Percentiles rank a stretch among this genome's conserved stretches.
phyloP scores from a whole-genome alignment of 2,113 vertebrate genomes.

The Junco hyemalis region DNA sequence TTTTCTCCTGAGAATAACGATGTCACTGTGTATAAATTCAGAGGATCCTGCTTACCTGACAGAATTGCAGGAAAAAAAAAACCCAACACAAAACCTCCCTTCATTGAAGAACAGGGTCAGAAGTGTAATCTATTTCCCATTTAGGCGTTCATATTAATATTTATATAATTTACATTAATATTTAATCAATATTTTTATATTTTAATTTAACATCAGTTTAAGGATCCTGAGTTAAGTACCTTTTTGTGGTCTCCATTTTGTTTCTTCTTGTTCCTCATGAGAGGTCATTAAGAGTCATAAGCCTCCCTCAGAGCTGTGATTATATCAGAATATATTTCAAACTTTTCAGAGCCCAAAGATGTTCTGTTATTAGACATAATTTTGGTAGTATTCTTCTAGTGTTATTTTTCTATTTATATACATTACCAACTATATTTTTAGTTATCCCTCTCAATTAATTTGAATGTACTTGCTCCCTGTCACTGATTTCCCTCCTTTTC shows the following conservation, averaged over 20 bases:
- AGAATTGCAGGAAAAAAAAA: neutral
- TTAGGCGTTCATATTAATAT: neutral
- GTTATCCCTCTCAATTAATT: neutral
- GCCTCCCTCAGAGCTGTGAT: neutral
- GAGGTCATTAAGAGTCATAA: neutral
- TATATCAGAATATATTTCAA: neutral
- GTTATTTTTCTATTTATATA: neutral
- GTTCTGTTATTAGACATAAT: neutral
- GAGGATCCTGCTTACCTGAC: neutral
- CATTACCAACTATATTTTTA: neutral
- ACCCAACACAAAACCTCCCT: neutral
- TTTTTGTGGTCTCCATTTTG: neutral
- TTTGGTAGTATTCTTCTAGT: neutral
- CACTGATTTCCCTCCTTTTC: neutral
- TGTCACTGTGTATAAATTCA: neutral
- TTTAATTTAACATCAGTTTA: neutral
- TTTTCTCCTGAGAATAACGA: neutral
- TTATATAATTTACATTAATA: neutral
- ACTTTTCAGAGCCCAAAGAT: neutral
- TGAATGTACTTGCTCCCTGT: neutral
- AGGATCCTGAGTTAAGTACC: neutral
- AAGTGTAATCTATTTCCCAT: neutral
- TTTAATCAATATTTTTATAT: neutral
- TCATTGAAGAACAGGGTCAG: neutral
- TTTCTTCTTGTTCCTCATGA: neutral